These are phyloP conservation scores for Chionis minor DNA, from an alignment of 2,113 vertebrate genomes.

Conservation along the genomic window DNA sequence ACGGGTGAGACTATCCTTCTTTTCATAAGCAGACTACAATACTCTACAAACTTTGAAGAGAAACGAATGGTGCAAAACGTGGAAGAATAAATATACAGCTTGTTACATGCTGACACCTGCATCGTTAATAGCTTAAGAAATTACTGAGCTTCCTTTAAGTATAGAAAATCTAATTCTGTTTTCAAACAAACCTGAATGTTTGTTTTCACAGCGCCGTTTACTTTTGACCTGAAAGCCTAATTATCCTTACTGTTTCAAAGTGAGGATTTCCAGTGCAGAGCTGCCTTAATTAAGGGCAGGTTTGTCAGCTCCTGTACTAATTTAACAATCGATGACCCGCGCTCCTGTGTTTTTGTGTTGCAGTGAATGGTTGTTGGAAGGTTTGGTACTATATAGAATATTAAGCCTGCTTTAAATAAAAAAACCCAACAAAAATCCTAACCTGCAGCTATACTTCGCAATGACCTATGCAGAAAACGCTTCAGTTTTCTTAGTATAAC, in stretches of 20 bases:
- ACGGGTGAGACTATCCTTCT: not conserved
- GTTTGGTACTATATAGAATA: not conserved
- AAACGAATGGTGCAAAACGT: not conserved
- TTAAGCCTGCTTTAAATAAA: not conserved
- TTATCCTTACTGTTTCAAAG: slow-evolving; percentile 58
- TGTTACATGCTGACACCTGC: slow-evolving; percentile 25
- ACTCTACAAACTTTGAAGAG: slow-evolving; percentile 7
- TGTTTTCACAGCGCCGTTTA: slow-evolving; percentile 18
- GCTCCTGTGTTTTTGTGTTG: not conserved
- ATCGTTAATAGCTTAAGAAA: slow-evolving; percentile 67
- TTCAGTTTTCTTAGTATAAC: not conserved
- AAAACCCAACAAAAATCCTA: not conserved
- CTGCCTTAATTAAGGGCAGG: slow-evolving; percentile 42
- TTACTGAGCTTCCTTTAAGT: slow-evolving; percentile 42
- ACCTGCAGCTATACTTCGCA: not conserved
- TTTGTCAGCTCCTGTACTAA: slow-evolving; percentile 33
- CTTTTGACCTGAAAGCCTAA: slow-evolving; percentile 55
- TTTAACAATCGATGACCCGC: slow-evolving; percentile 9
- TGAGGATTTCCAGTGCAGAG: slow-evolving; percentile 55
- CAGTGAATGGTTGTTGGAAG: not conserved
- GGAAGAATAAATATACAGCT: slow-evolving; percentile 1
- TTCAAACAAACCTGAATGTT: slow-evolving; percentile 63
- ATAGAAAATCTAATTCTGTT: slow-evolving; percentile 64
- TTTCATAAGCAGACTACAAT: not conserved
- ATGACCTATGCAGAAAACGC: not conserved